phyloP scores from a whole-genome alignment of 2,888 invertebrate species.

The Diaperis boleti region DNA sequence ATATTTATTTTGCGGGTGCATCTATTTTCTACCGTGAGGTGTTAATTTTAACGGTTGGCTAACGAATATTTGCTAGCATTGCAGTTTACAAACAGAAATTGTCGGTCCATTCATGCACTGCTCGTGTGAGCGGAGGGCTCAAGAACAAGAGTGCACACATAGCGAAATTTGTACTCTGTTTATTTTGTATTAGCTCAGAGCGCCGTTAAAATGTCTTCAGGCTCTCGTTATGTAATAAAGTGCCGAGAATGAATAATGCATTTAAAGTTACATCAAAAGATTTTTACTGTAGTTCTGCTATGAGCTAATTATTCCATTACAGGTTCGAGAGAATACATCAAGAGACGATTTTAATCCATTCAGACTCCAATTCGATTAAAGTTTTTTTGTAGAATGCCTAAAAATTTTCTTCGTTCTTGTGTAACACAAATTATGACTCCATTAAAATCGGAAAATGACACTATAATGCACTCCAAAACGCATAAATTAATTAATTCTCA shows the following conservation, averaged over 20 bases:
- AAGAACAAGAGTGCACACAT: conserved; percentile 32
- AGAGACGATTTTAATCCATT: conserved; percentile 23
- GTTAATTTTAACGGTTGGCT: not conserved
- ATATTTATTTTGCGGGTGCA: too few species aligned
- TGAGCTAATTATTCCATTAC: conserved; percentile 35
- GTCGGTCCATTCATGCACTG: not conserved
- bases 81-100: not conserved
- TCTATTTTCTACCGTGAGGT: too few species aligned
- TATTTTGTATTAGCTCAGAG: conserved; percentile 40
- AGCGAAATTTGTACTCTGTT: conserved; percentile 41
- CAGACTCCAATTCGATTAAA: conserved; percentile 23
- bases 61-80: not conserved
- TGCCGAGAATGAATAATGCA: conserved; percentile 40
- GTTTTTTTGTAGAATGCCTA: conserved; percentile 9
- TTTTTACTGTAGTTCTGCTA: conserved; percentile 33
- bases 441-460: conserved; percentile 28
- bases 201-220: conserved; percentile 44
- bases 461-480: conserved; percentile 32
- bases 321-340: conserved; percentile 17
- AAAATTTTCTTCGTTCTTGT: not conserved
- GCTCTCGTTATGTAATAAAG: conserved; percentile 42
- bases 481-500: conserved; percentile 44
- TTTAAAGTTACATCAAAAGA: conserved; percentile 38
- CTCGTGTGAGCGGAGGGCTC: conserved; percentile 27
- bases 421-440: conserved; percentile 25